Conservation (phyloP, 2,113 vertebrate genomes). For the Pseudorectes ferrugineus region DNA sequence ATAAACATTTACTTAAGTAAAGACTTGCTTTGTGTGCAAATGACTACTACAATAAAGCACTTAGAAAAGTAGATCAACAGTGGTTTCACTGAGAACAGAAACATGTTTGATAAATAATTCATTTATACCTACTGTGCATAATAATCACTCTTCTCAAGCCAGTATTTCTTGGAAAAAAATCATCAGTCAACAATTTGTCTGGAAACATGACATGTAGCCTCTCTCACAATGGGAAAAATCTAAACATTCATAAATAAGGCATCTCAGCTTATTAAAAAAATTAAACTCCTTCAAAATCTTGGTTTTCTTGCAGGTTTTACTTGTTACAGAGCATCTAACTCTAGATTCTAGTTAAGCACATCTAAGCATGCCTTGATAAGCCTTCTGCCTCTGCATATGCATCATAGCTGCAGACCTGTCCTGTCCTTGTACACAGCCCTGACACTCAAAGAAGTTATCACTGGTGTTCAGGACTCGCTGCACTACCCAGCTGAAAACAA, state of each 20-base stretch:
- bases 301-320: background rate
- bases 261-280: background rate
- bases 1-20: slow-evolving; percentile 73
- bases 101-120: slow-evolving; percentile 79
- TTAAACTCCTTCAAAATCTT: background rate
- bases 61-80: slow-evolving; percentile 52
- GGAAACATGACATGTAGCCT: background rate
- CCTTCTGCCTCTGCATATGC: background rate
- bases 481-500: accelerated
- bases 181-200: slow-evolving; percentile 52
- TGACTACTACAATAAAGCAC: slow-evolving; percentile 54
- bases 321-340: background rate
- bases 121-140: slow-evolving; percentile 75
- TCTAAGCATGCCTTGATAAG: background rate
- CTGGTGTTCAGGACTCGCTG: background rate
- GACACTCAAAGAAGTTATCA: background rate
- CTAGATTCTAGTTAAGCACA: background rate
- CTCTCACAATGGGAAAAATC: background rate
- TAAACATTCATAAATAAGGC: background rate
- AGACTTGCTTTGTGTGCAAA: slow-evolving; percentile 70
- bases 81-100: slow-evolving; percentile 69
- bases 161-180: slow-evolving; percentile 46
- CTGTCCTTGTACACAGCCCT: background rate
- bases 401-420: background rate
- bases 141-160: slow-evolving; percentile 63